A percentile compares a stretch with the other conserved stretches of the same genome.
These are phyloP conservation scores for Periphyllus acericola DNA, from an alignment of 2,888 invertebrate genomes.

Conservation along the genomic window DNA sequence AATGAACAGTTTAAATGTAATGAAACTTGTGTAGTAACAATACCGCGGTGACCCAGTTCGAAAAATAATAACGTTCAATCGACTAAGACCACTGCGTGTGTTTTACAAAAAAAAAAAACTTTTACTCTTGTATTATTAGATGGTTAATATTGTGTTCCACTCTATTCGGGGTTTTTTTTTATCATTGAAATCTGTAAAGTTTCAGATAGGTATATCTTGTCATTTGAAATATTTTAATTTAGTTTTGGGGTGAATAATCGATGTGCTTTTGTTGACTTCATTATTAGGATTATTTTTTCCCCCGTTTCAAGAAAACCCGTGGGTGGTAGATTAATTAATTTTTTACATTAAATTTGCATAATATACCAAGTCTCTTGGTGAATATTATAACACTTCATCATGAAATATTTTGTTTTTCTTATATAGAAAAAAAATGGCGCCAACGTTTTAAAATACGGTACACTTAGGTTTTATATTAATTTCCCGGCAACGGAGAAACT, in stretches of 20 bases:
- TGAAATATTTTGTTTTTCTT: slow-evolving; percentile 50
- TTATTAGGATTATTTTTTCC: slow-evolving; percentile 38
- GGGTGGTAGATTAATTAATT: slow-evolving; percentile 56
- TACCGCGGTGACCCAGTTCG: too few relatives aligned
- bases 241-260: slow-evolving; percentile 33
- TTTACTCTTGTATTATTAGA: too few relatives aligned
- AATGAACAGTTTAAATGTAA: too few relatives aligned
- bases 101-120: too few relatives aligned
- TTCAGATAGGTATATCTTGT: not conserved
- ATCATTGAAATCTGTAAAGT: slow-evolving; percentile 6
- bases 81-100: too few relatives aligned
- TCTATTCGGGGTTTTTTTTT: not conserved
- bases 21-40: too few relatives aligned
- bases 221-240: slow-evolving; percentile 41
- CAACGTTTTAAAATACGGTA: slow-evolving; percentile 30
- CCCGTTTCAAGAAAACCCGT: slow-evolving; percentile 30
- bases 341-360: slow-evolving; percentile 58
- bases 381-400: slow-evolving; percentile 58
- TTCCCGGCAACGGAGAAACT: slow-evolving; percentile 5
- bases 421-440: slow-evolving; percentile 8
- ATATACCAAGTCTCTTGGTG: slow-evolving; percentile 8
- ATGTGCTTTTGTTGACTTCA: slow-evolving; percentile 16
- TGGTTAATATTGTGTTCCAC: too few relatives aligned
- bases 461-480: slow-evolving; percentile 40
- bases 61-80: too few relatives aligned